A percentile compares a stretch with the other conserved stretches of the same genome.
These are phyloP conservation scores for Cliona cf. orientalis DNA, from an alignment of 37 sponge, comb jelly and placozoan species.

Conservation along the genomic window DNA sequence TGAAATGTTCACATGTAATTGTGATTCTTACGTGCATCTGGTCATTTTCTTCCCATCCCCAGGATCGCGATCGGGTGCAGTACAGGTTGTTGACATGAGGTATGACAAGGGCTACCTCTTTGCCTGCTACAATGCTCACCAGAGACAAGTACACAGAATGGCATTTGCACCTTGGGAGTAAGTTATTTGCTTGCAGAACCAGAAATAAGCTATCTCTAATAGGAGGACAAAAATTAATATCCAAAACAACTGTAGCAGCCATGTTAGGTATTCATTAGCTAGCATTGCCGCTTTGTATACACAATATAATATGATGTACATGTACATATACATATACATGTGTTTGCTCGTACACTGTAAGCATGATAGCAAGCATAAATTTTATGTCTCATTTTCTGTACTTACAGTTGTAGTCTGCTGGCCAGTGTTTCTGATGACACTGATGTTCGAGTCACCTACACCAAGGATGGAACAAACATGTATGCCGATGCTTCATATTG, in stretches of 20 bases:
- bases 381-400: background rate
- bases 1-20: no score
- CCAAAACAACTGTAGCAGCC: no score
- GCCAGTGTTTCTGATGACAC: constrained; percentile 75
- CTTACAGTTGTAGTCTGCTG: constrained; percentile 29
- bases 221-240: no score
- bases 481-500: no score
- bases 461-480: no score
- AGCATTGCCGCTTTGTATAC: background rate
- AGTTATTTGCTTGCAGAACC: no score
- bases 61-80: constrained; percentile 33
- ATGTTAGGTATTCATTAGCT: no score
- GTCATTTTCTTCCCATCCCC: no score
- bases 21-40: no score
- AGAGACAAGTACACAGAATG: constrained; percentile 37
- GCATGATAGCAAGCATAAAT: background rate
- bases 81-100: constrained; percentile 37
- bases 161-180: constrained; percentile 71
- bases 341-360: background rate
- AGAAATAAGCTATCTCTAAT: no score
- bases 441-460: constrained; percentile 32
- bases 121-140: constrained; percentile 38
- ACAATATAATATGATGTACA: background rate
- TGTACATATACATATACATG: background rate
- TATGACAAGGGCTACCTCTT: background rate